Evolutionary conservation across 2,888 invertebrate species (phyloP).

Genomic region (Pachliopta kotzebuea): DNA sequence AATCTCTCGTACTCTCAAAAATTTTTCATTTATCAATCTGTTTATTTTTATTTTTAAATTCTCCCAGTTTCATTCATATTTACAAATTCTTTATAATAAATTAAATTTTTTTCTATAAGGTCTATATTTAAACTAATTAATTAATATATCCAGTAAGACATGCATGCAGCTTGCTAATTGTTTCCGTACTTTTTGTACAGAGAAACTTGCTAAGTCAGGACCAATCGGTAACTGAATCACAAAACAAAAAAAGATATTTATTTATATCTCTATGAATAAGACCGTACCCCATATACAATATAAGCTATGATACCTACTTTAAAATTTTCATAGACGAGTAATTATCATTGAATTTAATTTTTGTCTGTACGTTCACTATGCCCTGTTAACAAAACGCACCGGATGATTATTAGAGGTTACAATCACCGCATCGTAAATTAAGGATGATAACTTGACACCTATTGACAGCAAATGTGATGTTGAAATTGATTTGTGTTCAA

Average conservation of each 20-base stretch:
- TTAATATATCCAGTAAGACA: no score
- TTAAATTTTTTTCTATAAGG: no score
- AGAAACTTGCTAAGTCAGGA: not conserved
- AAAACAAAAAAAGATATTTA: not conserved
- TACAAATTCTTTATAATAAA: no score
- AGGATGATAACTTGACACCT: conserved; percentile 71
- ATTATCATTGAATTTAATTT: not conserved
- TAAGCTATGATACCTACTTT: not conserved
- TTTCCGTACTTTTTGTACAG: not conserved
- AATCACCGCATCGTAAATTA: conserved; percentile 66
- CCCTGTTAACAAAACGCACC: conserved; percentile 46
- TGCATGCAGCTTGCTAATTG: not conserved
- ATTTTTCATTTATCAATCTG: not conserved
- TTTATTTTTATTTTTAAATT: no score
- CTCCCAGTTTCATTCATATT: no score
- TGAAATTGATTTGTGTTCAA: conserved; percentile 79
- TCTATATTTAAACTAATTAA: no score
- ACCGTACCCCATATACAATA: no score
- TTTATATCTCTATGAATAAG: not conserved
- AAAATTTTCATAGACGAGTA: not conserved
- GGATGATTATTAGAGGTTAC: conserved; percentile 60
- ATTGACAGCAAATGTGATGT: conserved; percentile 74
- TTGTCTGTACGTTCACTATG: conserved; percentile 36
- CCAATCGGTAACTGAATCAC: not conserved
- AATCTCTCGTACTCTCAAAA: no score